Base-by-base conservation (phyloP, 2,113 vertebrate genomes). In the Hiodon alosoides region DNA sequence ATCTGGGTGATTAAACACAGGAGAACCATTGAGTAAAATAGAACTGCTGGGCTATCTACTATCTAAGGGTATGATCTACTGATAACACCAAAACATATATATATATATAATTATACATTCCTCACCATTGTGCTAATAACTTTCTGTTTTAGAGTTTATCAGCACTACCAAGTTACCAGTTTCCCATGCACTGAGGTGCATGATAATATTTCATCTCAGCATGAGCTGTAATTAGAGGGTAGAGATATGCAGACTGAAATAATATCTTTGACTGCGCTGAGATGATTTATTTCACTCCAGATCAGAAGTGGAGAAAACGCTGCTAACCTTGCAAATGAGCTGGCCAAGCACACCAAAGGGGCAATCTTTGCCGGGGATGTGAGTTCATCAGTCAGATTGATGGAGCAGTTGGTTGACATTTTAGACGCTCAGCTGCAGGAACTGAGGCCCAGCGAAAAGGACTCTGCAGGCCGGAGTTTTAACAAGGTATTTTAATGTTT, bases 391-490 rank as follows among this genome's bases (percentile, higher is more conserved):
- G 95, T 99, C 81, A 93, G 95, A 17, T 83, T 99, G 68, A 98
- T 98, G 96, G 96, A 99, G 83, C 96, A 98, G 86, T 89, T 99
- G 3, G 96, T 99, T 83, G 97, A 98, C 85, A 98, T 98, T 84
- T 86, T 98, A 77, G 97, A 98, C 60, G 96, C 97, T 58, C 97
- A 99, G 82, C 93, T 99, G 72, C 97, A 98, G 84, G 96, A 98
- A 79, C 86, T 98, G 75, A 87, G 91, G 48, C 97, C 97, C 67
- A 96, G 89, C 60, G 96, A 98, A 84, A 99, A 98, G 84, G 91
- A 92, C 86, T 90, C 91, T 6, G 88, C 95, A 47, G 96, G 96
- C 75, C 91, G 96, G 85, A 99, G 96, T 88, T 98, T 98, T 84
- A 98, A 97, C 93, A 99, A 99, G 95, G 97, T 98, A 92, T 73